These are phyloP conservation scores for Metallyticus violacea DNA, from an alignment of 2,888 invertebrate genomes.

Conservation along the genomic window DNA sequence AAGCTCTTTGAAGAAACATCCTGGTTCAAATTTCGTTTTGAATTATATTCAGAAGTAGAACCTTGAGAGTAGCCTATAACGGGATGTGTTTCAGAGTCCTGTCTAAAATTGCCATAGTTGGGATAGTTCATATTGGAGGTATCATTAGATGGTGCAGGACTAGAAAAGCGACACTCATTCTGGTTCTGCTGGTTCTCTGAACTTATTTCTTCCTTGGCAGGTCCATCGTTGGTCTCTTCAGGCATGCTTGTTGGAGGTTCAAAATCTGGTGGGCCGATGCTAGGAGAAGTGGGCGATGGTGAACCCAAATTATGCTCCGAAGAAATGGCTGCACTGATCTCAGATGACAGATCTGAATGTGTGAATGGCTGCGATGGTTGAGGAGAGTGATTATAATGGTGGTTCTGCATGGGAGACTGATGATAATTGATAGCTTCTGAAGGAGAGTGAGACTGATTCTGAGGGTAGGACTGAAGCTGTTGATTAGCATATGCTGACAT, in stretches of 20 bases:
- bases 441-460: constrained; percentile 40
- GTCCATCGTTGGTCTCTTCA: constrained; percentile 40
- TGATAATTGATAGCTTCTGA: constrained; percentile 38
- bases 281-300: constrained; percentile 66
- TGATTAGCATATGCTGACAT: constrained; percentile 38
- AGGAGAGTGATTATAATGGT: constrained; percentile 48
- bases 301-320: constrained; percentile 60
- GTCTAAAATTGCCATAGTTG: constrained; percentile 40
- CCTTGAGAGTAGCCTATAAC: constrained; percentile 38
- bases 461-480: constrained; percentile 36
- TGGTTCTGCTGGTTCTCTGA: constrained; percentile 40
- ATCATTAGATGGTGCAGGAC: constrained; percentile 45
- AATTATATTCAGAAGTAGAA: constrained; percentile 31
- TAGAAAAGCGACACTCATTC: constrained; percentile 51
- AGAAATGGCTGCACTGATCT: constrained; percentile 76
- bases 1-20: constrained; percentile 83
- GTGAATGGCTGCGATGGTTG: constrained; percentile 54
- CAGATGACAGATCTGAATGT: constrained; percentile 71
- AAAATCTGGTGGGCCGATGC: constrained; percentile 67
- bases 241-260: constrained; percentile 65
- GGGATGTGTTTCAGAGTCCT: constrained; percentile 38
- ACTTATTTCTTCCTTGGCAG: constrained; percentile 40
- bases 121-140: constrained; percentile 37
- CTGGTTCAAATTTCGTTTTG: constrained; percentile 45
- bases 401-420: constrained; percentile 48